phyloP scores from a whole-genome alignment of 2,113 vertebrate genomes.

The Onychorhynchus coronatus region DNA sequence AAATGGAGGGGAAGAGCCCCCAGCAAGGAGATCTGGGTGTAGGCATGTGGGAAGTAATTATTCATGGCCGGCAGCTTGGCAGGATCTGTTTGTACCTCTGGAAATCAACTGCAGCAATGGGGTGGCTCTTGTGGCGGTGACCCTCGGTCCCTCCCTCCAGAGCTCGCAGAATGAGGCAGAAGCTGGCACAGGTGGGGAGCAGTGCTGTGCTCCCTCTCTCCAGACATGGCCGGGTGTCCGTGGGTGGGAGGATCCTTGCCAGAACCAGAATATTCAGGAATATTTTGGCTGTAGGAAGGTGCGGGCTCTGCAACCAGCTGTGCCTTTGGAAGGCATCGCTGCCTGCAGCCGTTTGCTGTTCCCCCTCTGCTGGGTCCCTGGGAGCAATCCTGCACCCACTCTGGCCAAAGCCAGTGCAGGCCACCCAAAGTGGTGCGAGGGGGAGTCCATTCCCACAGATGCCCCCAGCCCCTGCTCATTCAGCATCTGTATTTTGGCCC shows the following conservation, averaged over 20 bases:
- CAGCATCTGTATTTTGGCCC: neutral
- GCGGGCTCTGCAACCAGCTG: neutral
- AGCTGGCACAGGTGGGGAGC: neutral
- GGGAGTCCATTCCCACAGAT: neutral
- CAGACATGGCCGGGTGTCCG: accelerated
- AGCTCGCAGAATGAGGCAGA: neutral
- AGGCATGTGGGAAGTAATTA: neutral
- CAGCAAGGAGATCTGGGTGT: neutral
- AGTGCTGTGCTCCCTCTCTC: neutral
- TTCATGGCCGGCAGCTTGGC: neutral
- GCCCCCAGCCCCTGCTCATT: neutral
- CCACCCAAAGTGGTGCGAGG: accelerated
- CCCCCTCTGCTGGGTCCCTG: accelerated
- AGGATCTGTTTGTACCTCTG: neutral
- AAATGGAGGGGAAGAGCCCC: neutral
- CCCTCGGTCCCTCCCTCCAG: neutral
- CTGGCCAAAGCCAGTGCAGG: accelerated
- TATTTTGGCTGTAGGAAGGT: neutral
- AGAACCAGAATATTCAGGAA: neutral
- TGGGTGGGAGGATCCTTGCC: neutral
- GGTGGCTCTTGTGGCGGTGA: accelerated
- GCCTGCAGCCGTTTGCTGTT: neutral
- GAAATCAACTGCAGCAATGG: accelerated
- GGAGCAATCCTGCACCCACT: neutral
- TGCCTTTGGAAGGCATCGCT: neutral